phyloP scores from a whole-genome alignment of 2,797 vertebrate species.

The Microctenopoma steveboyesi region DNA sequence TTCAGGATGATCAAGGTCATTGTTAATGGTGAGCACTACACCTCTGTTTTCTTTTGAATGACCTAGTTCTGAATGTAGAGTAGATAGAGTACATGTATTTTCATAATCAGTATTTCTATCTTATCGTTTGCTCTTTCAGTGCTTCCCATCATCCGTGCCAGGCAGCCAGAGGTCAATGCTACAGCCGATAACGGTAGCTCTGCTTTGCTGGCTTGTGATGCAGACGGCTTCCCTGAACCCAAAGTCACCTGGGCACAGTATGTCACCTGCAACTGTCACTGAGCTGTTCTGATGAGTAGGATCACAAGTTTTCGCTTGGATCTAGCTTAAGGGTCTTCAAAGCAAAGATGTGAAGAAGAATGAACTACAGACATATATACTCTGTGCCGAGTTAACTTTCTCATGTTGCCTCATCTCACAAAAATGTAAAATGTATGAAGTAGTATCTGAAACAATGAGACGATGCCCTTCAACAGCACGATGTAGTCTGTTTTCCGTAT shows the following conservation, averaged over 20 bases:
- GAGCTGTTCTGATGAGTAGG: background rate
- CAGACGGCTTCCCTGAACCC: slow-evolving; percentile 95
- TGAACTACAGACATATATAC: background rate
- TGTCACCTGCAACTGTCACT: slow-evolving; percentile 41
- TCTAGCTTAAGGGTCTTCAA: background rate
- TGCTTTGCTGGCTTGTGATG: slow-evolving; percentile 91
- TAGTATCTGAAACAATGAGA: background rate
- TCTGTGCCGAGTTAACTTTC: background rate
- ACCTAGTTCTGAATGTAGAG: too few relatives aligned
- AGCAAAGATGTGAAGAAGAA: background rate
- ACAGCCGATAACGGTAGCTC: slow-evolving; percentile 90
- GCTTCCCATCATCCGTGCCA: slow-evolving; percentile 90
- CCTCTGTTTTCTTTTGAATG: slow-evolving; percentile 12
- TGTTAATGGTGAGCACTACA: slow-evolving; percentile 91
- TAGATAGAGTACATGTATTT: too few relatives aligned
- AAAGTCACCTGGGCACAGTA: slow-evolving; percentile 94
- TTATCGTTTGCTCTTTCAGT: slow-evolving; percentile 78
- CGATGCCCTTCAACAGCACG: slow-evolving; percentile 15
- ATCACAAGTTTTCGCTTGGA: background rate
- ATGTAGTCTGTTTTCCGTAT: background rate
- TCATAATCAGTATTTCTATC: too few relatives aligned
- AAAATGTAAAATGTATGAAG: slow-evolving; percentile 1
- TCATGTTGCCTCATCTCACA: background rate
- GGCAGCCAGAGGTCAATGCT: slow-evolving; percentile 91
- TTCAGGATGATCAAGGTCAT: slow-evolving; percentile 93